Percentiles rank a stretch among this genome's conserved stretches.
phyloP scores from a whole-genome alignment of 1,140 invertebrate genomes.

The Berghia stephanieae region DNA sequence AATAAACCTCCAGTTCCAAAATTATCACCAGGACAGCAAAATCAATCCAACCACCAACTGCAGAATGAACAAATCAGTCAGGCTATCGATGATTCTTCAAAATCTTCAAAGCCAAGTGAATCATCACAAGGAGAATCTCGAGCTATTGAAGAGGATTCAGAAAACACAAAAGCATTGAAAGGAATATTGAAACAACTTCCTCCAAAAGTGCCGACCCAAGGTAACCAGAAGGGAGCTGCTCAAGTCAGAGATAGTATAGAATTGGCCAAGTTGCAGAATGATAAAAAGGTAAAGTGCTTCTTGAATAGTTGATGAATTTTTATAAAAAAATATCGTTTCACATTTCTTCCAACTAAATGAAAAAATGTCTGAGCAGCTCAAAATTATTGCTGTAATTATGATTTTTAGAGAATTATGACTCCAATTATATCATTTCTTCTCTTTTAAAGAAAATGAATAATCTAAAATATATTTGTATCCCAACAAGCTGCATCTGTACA shows the following conservation, averaged over 20 bases:
- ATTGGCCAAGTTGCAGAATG: constrained; percentile 24
- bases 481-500: too few relatives aligned
- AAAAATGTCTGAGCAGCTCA: background rate
- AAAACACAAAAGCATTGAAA: background rate
- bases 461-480: too few relatives aligned
- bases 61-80: background rate
- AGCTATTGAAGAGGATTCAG: background rate
- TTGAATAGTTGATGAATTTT: too few relatives aligned
- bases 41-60: too few relatives aligned
- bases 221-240: background rate
- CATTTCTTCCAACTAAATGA: background rate
- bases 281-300: constrained; percentile 27
- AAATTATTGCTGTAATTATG: too few relatives aligned
- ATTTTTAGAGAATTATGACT: too few relatives aligned
- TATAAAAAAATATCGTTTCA: too few relatives aligned
- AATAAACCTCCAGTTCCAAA: background rate
- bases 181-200: constrained; percentile 12
- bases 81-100: background rate
- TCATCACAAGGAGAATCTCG: background rate
- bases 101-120: too few relatives aligned
- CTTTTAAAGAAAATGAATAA: too few relatives aligned
- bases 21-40: too few relatives aligned
- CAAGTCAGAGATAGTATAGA: constrained; percentile 16
- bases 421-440: too few relatives aligned
- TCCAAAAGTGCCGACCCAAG: background rate